phyloP scores from a whole-genome alignment of 2,888 invertebrate species.

The Apamea anceps region DNA sequence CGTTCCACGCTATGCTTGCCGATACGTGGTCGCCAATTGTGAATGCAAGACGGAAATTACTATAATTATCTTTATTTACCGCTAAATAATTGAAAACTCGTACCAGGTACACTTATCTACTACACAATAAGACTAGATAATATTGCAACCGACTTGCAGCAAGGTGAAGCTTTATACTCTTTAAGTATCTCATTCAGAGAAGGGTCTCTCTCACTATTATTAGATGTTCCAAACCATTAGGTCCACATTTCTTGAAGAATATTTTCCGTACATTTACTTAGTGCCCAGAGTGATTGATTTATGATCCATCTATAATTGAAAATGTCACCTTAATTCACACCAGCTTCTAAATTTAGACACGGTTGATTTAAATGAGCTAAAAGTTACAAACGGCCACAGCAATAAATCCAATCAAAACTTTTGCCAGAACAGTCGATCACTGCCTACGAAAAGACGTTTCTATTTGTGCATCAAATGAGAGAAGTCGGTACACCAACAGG shows the following conservation, averaged over 20 bases:
- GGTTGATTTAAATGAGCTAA: conserved; percentile 24
- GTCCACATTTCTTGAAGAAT: not conserved
- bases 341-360: not conserved
- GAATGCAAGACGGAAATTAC: not conserved
- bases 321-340: not conserved
- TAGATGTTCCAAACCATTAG: not conserved
- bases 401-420: conserved; percentile 56
- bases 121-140: not conserved
- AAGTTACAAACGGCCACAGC: conserved; percentile 13
- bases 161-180: not conserved
- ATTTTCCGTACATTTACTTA: not conserved
- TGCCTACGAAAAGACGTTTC: conserved; percentile 21
- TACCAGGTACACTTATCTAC: too few relatives aligned
- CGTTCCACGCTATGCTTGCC: not conserved
- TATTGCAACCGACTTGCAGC: not conserved
- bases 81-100: too few relatives aligned
- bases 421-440: conserved; percentile 34
- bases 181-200: not conserved
- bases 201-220: not conserved
- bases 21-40: not conserved
- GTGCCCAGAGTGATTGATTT: not conserved
- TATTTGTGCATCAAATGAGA: conserved; percentile 52
- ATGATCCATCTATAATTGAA: not conserved
- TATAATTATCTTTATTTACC: not conserved
- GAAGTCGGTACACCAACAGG: conserved; percentile 60